phyloP scores from a whole-genome alignment of 2,113 vertebrate genomes.

The Chunga burmeisteri region DNA sequence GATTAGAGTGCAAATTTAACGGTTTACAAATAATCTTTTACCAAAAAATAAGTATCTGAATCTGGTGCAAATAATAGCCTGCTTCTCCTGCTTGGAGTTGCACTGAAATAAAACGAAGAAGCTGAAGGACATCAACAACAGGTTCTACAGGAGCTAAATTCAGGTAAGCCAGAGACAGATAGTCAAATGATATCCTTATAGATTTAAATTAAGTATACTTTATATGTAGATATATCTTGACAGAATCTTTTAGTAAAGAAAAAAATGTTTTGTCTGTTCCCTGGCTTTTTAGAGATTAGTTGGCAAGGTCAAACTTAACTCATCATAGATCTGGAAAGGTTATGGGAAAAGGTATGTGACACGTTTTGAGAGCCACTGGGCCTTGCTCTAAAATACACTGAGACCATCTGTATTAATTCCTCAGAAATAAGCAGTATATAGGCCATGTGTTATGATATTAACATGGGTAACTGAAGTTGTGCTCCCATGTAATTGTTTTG shows the following conservation, averaged over 20 bases:
- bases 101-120: background rate
- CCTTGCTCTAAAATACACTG: background rate
- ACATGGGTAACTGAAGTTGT: background rate
- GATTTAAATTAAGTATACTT: background rate
- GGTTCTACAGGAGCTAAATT: background rate
- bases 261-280: background rate
- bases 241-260: background rate
- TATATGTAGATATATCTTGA: background rate
- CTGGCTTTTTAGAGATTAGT: background rate
- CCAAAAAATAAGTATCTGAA: background rate
- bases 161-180: background rate
- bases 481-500: background rate
- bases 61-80: background rate
- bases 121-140: background rate
- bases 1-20: background rate
- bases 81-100: background rate
- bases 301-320: background rate
- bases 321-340: background rate
- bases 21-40: background rate
- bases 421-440: background rate
- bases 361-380: background rate
- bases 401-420: background rate
- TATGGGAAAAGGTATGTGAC: background rate
- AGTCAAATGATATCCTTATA: background rate
- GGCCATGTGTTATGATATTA: fast-evolving